phyloP scores from a whole-genome alignment of 2,113 vertebrate genomes.

The Myocastor coypus region DNA sequence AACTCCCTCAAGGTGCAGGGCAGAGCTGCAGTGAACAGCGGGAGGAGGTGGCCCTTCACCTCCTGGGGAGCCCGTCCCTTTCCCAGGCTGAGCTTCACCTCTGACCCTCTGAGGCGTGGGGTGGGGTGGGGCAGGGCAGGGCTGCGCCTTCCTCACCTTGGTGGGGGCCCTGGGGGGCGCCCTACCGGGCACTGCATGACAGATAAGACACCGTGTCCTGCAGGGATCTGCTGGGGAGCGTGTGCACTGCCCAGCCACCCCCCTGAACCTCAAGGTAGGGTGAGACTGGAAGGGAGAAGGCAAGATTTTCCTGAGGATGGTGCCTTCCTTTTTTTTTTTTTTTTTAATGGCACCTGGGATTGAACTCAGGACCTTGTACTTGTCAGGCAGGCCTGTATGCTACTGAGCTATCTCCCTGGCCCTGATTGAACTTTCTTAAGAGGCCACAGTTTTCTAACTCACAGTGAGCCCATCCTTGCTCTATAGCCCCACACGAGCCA shows the following conservation, averaged over 20 bases:
- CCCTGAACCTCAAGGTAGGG: not conserved
- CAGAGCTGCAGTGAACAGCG: constrained; percentile 54
- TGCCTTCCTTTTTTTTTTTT: not conserved
- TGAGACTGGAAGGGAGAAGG: not conserved
- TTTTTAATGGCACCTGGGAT: not conserved
- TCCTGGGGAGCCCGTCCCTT: not conserved
- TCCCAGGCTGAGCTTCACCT: constrained; percentile 36
- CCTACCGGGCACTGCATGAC: not conserved
- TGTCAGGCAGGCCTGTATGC: too few relatives aligned
- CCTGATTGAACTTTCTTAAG: not conserved
- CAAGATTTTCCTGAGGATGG: not conserved
- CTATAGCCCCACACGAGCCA: not conserved
- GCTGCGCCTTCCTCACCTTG: not conserved
- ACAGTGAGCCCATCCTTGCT: not conserved
- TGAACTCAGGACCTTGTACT: not conserved
- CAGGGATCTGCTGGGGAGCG: not conserved
- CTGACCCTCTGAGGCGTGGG: constrained; percentile 20
- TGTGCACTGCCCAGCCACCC: not conserved
- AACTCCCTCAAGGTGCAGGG: constrained; percentile 72
- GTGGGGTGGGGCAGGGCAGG: not conserved
- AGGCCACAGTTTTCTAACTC: not conserved
- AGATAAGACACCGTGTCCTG: not conserved
- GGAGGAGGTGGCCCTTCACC: constrained; percentile 59
- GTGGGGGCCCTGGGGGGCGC: not conserved
- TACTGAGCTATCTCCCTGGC: not conserved